Conservation (phyloP, 2,113 vertebrate genomes). For the Antechinus stuartii region DNA sequence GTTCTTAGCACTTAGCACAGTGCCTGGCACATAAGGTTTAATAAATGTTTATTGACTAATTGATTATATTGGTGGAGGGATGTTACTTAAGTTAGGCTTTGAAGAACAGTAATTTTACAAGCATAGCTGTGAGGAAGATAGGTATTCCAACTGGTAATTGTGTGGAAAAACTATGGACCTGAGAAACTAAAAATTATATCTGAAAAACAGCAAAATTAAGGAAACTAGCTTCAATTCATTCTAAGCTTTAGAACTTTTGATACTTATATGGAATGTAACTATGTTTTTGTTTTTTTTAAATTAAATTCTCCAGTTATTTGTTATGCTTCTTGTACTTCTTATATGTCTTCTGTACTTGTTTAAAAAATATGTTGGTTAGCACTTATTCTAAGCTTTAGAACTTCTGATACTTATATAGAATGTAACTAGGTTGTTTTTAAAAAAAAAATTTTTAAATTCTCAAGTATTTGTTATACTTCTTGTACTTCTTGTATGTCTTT, state of each 20-base stretch:
- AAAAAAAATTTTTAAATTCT: neutral
- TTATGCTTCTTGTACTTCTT: no score
- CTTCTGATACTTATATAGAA: neutral
- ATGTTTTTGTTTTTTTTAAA: neutral
- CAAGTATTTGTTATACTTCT: neutral
- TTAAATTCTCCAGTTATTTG: neutral
- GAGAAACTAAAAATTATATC: neutral
- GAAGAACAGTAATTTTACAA: neutral
- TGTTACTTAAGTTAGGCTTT: neutral
- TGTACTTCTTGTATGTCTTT: neutral
- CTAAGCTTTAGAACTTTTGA: neutral
- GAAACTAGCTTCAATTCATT: neutral
- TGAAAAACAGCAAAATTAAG: slow-evolving; percentile 17
- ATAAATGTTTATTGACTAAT: slow-evolving; percentile 55
- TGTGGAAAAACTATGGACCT: neutral
- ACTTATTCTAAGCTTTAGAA: neutral
- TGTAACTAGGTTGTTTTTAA: neutral
- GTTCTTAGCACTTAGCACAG: neutral
- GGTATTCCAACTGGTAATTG: neutral
- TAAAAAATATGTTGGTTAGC: neutral
- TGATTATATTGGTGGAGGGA: slow-evolving; percentile 66
- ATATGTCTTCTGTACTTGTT: neutral
- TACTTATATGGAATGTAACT: neutral
- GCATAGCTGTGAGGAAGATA: neutral
- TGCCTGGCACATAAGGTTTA: slow-evolving; percentile 16